These are phyloP conservation scores for Scyliorhinus canicula DNA, from an alignment of 2,797 vertebrate genomes.

Conservation along the genomic window DNA sequence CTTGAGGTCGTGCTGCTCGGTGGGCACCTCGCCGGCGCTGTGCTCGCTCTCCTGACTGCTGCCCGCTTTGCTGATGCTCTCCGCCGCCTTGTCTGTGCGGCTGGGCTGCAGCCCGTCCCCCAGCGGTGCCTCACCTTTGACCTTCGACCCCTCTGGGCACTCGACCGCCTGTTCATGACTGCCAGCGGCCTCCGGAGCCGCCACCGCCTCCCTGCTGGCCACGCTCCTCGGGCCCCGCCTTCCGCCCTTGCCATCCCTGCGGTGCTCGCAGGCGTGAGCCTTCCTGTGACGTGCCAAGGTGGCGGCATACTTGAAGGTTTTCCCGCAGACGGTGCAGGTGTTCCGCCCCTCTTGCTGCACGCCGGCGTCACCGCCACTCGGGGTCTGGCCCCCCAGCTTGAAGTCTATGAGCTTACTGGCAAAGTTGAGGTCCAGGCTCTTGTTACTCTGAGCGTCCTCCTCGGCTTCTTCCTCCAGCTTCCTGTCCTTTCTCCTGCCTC, in stretches of 20 bases:
- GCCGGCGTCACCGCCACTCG: conserved; percentile 47
- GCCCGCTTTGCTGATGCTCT: background rate
- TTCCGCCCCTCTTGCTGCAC: conserved; percentile 59
- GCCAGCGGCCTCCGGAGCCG: no score
- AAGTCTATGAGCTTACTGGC: conserved; percentile 91
- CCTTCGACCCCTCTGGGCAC: background rate
- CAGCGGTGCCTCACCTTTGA: no score
- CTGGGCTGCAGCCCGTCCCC: no score
- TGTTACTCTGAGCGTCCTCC: conserved; percentile 82
- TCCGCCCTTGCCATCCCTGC: conserved; percentile 46
- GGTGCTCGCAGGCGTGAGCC: conserved; percentile 64
- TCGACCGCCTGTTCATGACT: background rate
- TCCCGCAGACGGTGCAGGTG: conserved; percentile 74
- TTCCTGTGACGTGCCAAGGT: conserved; percentile 84
- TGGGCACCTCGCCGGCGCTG: conserved; percentile 42
- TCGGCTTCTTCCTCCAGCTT: conserved; percentile 60
- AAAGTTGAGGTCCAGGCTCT: conserved; percentile 88
- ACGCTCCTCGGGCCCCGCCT: background rate
- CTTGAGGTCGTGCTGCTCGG: conserved; percentile 33
- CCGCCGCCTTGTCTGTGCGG: background rate
- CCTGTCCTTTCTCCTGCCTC: background rate
- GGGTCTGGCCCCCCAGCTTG: conserved; percentile 63
- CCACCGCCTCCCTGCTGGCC: background rate
- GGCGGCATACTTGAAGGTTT: conserved; percentile 84
- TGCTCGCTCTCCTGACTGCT: conserved; percentile 50